These are phyloP conservation scores for Ammospiza caudacuta DNA, from an alignment of 2,113 vertebrate genomes.

Conservation along the genomic window DNA sequence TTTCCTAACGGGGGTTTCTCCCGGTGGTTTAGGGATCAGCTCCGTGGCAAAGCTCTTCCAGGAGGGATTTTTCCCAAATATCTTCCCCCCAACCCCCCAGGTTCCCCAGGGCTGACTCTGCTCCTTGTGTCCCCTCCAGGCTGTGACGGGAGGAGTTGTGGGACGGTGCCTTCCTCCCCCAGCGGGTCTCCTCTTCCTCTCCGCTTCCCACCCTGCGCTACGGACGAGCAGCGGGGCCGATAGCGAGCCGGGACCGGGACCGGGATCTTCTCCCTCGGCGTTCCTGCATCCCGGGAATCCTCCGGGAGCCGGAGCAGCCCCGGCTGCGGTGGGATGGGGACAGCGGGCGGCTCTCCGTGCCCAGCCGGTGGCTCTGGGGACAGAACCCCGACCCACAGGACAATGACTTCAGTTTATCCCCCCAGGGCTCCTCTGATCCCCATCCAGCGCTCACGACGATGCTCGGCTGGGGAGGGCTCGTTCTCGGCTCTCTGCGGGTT, in stretches of 20 bases:
- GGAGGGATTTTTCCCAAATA: fast-evolving
- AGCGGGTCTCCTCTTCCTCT: conserved; percentile 67
- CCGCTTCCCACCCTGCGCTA: not conserved
- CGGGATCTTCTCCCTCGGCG: not conserved
- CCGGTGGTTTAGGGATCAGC: fast-evolving
- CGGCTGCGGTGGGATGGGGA: not conserved
- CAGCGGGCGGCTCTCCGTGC: fast-evolving
- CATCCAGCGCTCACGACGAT: not conserved
- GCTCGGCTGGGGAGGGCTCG: not conserved
- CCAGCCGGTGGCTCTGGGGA: not conserved
- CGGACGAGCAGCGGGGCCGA: conserved; percentile 26
- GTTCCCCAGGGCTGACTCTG: not conserved
- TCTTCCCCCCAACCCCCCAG: fast-evolving
- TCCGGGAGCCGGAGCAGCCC: not conserved
- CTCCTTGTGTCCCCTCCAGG: conserved; percentile 71
- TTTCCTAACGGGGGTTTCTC: not conserved
- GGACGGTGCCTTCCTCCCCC: conserved; percentile 76
- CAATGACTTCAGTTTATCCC: not conserved
- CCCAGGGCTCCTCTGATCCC: not conserved
- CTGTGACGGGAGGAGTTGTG: conserved; percentile 79
- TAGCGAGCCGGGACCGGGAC: not conserved
- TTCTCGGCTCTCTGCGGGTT: not conserved
- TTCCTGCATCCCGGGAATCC: not conserved
- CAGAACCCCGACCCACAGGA: not conserved
- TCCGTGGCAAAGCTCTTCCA: fast-evolving